phyloP scores from a whole-genome alignment of 2,113 vertebrate species.

The Genyomyrus donnyi region DNA sequence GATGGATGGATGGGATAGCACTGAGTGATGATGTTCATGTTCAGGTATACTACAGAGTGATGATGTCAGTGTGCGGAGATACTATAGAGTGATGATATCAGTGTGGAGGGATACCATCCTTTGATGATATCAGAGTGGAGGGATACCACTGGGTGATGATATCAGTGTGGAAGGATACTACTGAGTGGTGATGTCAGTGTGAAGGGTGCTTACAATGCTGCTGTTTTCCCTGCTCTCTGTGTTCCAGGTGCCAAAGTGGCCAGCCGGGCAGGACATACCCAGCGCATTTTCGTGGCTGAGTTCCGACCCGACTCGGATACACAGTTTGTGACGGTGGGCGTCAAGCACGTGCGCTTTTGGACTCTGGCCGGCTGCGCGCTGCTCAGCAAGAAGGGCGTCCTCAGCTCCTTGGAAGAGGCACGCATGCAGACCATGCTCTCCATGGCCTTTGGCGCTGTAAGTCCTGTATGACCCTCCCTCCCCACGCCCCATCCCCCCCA shows the following conservation, averaged over 20 bases:
- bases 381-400: conserved; percentile 88
- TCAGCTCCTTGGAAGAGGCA: conserved; percentile 83
- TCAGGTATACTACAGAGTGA: too few relatives aligned
- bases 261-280: conserved; percentile 79
- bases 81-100: neutral
- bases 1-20: too few relatives aligned
- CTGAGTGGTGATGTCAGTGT: neutral
- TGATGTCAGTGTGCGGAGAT: neutral
- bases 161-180: neutral
- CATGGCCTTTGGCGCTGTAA: conserved; percentile 94
- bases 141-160: neutral
- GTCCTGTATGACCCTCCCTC: conserved; percentile 45
- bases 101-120: neutral
- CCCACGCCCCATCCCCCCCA: neutral
- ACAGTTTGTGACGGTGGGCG: conserved; percentile 93
- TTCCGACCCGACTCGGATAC: conserved; percentile 96
- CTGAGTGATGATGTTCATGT: neutral
- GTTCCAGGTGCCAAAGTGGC: conserved; percentile 85
- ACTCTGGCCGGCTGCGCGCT: conserved; percentile 85
- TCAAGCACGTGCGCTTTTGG: conserved; percentile 97
- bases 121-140: neutral
- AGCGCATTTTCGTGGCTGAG: conserved; percentile 95
- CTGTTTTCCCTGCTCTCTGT: neutral
- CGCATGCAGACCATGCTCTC: conserved; percentile 97
- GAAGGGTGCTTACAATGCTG: neutral